Base-by-base conservation (phyloP, 2,113 vertebrate species). In the Podarcis raffonei region DNA sequence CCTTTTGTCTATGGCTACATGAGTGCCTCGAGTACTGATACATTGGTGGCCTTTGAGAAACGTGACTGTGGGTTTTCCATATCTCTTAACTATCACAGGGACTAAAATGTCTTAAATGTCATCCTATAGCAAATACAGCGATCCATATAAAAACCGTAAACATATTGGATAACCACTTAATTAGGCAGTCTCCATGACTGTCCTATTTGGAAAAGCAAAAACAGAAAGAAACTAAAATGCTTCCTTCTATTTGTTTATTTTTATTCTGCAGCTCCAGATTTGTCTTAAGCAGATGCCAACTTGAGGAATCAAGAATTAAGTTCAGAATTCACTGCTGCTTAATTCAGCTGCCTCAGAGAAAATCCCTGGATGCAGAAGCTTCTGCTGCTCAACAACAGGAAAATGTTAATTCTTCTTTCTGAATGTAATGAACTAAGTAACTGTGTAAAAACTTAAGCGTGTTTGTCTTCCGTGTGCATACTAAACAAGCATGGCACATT, bases 201-300 rank as follows among this genome's bases (percentile, higher is more conserved):
- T 68, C 35, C 25, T 53, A 25, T 71, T 37, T 35, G 32, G 27
- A 81, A 72, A 72, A 32, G 42, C 20, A 57, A n/a, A 57, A 32
- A 12, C 22, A 59, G 23, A 22, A n/a, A 30, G 39, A 16, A 77
- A 32, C 30, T 78, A 20, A 27, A 59, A 79, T 77, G n/a, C 12
- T 39, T 30, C 8, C 2, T 32, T 27, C 18, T 48, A 18, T 78
- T 27, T 48, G 11, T 78, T 27, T 42, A 23, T 80, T 81, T 32
- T 84, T 39, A 23, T 89, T 85, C 57, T 84, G 53, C 68, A 85
- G 88, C 8, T 89, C 53, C 18, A 27, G 87, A 35, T 59, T 76
- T 83, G 7, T 18, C 69, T 62, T 69, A 84, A 71, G 68, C 25
- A 13, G 42, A 71, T 42, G 12, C 9, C 7, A 42, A 79, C 42